Evolutionary conservation across 2,113 vertebrate genomes (phyloP).

Genomic region (Ursus arctos): DNA sequence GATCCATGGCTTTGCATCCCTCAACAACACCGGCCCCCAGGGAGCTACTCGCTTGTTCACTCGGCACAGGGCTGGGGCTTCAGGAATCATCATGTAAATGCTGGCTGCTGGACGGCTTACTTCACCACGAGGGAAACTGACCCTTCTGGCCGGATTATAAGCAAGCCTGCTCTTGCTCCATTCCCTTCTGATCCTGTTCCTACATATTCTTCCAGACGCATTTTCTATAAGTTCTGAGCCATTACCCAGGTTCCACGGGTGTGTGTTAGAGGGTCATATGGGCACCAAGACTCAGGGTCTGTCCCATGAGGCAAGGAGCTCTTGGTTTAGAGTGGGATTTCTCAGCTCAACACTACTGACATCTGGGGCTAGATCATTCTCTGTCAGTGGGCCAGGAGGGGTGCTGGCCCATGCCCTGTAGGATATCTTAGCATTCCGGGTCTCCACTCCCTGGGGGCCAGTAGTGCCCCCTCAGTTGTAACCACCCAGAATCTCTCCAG

Average conservation of each 20-base stretch:
- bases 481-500: neutral
- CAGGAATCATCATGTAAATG: accelerated
- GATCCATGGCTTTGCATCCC: no score
- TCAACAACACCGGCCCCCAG: neutral
- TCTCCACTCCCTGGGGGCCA: neutral
- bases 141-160: neutral
- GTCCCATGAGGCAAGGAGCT: neutral
- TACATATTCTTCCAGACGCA: neutral
- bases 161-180: neutral
- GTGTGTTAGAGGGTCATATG: neutral
- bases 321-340: neutral
- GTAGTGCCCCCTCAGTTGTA: neutral
- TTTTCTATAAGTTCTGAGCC: neutral
- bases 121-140: neutral
- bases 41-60: accelerated
- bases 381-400: accelerated
- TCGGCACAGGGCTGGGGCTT: no score
- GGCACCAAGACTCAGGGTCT: neutral
- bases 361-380: neutral
- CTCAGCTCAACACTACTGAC: neutral
- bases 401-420: neutral
- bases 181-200: neutral
- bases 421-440: neutral
- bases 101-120: accelerated
- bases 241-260: neutral